Conservation (phyloP, 2,113 vertebrate species). For the Chionomys nivalis region DNA sequence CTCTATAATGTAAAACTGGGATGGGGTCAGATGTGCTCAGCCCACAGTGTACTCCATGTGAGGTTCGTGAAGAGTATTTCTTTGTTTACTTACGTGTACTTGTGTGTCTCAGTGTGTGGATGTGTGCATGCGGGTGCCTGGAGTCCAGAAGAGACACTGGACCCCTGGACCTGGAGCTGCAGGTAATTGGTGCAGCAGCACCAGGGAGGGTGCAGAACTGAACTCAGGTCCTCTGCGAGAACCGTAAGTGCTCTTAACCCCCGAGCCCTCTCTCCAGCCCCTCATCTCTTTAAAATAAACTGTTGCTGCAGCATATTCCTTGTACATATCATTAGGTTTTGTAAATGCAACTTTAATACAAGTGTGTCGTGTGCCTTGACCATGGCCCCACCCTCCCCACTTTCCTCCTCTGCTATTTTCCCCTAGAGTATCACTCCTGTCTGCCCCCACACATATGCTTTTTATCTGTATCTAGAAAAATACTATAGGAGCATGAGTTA, state of each 20-base stretch:
- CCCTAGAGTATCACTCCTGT: background rate
- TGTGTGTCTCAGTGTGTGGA: background rate
- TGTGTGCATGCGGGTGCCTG: background rate
- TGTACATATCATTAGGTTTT: background rate
- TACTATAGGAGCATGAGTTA: background rate
- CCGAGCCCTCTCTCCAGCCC: background rate
- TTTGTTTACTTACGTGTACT: background rate
- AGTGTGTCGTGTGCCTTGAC: background rate
- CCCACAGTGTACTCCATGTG: background rate
- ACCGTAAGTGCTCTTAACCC: too few species aligned
- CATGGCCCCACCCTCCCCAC: rapidly evolving
- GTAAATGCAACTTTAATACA: too few species aligned
- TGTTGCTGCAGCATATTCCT: background rate
- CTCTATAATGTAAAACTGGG: background rate
- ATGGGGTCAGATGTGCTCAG: background rate
- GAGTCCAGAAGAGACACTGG: background rate
- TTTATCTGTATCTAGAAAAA: too few species aligned
- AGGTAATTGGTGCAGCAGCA: too few species aligned
- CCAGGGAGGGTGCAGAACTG: background rate
- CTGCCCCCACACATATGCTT: background rate
- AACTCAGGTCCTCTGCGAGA: background rate
- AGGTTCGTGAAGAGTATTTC: background rate
- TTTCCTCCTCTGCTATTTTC: background rate
- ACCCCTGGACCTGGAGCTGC: background rate
- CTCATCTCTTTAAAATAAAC: background rate